Conservation (phyloP, 2,113 vertebrate species). For the Machaerirhynchus nigripectus region DNA sequence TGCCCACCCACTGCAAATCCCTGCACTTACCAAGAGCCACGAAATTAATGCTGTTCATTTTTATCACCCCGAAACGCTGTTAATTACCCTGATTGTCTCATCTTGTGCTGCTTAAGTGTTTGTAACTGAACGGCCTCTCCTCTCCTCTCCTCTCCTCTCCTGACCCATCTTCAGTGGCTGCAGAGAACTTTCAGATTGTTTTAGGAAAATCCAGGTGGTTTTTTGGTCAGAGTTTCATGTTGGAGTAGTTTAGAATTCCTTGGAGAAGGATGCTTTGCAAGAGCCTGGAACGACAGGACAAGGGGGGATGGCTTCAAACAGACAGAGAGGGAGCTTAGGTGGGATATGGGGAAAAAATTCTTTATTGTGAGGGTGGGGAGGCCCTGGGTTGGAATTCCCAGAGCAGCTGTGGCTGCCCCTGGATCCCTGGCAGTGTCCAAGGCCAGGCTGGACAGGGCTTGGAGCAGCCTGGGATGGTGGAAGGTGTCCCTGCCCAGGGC, state of each 20-base stretch:
- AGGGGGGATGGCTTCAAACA: fast-evolving
- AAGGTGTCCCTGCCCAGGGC: background rate
- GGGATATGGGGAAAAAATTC: background rate
- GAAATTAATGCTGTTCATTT: background rate
- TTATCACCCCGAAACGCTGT: background rate
- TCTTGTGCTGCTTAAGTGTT: conserved; percentile 10
- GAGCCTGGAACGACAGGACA: background rate
- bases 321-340: background rate
- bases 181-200: background rate
- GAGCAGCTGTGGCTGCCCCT: background rate
- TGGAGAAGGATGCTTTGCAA: too few species aligned
- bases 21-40: background rate
- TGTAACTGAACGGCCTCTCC: background rate
- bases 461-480: background rate
- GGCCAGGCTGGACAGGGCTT: background rate
- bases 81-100: conserved; percentile 46
- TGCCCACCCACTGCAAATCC: background rate
- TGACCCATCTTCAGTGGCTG: background rate
- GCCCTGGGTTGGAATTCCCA: background rate
- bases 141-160: background rate
- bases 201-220: background rate
- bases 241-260: background rate
- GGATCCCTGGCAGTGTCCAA: fast-evolving
- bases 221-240: background rate
- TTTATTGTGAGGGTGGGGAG: background rate